Percentiles rank a stretch among this genome's conserved stretches.
phyloP scores from a whole-genome alignment of 2,797 vertebrate genomes.

The Petrocephalus sullivani region DNA sequence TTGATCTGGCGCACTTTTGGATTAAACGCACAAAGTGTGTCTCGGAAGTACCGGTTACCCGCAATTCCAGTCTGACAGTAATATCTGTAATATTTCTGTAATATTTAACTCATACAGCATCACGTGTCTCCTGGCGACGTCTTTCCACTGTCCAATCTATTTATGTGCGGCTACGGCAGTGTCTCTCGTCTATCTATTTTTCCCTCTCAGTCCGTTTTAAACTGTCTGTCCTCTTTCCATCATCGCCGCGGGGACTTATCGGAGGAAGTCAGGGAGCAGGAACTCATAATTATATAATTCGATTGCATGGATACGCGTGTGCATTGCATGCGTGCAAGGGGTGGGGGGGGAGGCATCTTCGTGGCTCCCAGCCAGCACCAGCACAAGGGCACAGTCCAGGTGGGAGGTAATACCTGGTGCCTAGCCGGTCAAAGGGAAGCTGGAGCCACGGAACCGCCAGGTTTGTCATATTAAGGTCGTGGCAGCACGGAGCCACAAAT shows the following conservation, averaged over 20 bases:
- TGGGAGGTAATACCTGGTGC: conserved; percentile 26
- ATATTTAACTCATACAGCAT: conserved; percentile 12
- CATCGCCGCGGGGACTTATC: conserved; percentile 42
- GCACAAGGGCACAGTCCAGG: conserved; percentile 24
- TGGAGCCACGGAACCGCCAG: conserved; percentile 32
- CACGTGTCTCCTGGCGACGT: conserved; percentile 19
- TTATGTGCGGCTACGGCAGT: conserved; percentile 21
- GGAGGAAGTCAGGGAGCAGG: conserved; percentile 25
- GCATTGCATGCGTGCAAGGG: neutral
- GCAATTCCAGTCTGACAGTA: neutral
- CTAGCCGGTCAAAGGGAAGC: conserved; percentile 21
- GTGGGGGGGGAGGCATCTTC: neutral
- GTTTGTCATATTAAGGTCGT: conserved; percentile 35
- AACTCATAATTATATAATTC: conserved; percentile 5
- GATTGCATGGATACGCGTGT: conserved; percentile 14
- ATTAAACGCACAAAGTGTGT: neutral
- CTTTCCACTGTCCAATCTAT: conserved; percentile 14
- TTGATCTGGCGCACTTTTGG: neutral
- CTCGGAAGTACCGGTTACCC: neutral
- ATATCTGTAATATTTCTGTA: neutral
- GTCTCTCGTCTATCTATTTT: conserved; percentile 25
- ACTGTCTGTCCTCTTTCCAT: conserved; percentile 47
- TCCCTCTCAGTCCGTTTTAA: conserved; percentile 32
- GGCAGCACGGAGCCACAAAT: conserved; percentile 20
- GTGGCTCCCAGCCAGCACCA: conserved; percentile 22